These are phyloP conservation scores for Oscheius sp. DNA, from an alignment of 2,888 invertebrate genomes.

Conservation along the genomic window DNA sequence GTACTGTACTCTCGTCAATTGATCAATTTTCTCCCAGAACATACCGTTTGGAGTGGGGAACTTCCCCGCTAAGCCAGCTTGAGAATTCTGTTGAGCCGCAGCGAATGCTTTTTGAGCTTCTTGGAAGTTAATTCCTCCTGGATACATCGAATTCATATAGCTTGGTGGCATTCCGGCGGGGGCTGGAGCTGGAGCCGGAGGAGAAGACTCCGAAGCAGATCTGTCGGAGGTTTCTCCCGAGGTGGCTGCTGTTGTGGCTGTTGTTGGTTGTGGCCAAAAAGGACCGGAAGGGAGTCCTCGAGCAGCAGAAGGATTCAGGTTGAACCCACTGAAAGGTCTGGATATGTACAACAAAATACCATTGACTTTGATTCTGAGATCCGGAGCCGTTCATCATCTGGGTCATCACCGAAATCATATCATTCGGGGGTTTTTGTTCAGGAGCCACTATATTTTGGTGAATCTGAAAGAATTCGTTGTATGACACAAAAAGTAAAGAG, in stretches of 20 bases:
- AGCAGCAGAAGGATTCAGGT: constrained; percentile 26
- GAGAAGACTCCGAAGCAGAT: constrained; percentile 24
- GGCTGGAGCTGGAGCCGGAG: constrained; percentile 19
- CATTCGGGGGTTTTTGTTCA: constrained; percentile 23
- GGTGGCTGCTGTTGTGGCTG: constrained; percentile 21
- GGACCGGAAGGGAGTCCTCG: constrained; percentile 13
- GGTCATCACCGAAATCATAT: constrained; percentile 37
- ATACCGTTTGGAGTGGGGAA: constrained; percentile 21
- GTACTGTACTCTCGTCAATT: background rate
- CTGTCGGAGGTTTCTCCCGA: constrained; percentile 27
- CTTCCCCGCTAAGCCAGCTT: constrained; percentile 19
- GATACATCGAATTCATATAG: constrained; percentile 19
- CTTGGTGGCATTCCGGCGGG: constrained; percentile 9
- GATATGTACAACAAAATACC: background rate
- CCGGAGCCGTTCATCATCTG: constrained; percentile 28
- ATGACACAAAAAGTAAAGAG: background rate
- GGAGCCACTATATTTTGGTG: constrained; percentile 1
- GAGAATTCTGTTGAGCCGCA: constrained; percentile 2
- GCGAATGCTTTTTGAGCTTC: constrained; percentile 24
- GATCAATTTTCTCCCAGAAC: background rate
- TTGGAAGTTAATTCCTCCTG: no score
- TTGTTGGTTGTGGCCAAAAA: constrained; percentile 27
- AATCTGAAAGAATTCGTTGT: background rate
- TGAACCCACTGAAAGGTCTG: constrained; percentile 29
- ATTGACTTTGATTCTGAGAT: constrained; percentile 17